phyloP scores from a whole-genome alignment of 1,140 invertebrate species.

The Cotesia chilonis region DNA sequence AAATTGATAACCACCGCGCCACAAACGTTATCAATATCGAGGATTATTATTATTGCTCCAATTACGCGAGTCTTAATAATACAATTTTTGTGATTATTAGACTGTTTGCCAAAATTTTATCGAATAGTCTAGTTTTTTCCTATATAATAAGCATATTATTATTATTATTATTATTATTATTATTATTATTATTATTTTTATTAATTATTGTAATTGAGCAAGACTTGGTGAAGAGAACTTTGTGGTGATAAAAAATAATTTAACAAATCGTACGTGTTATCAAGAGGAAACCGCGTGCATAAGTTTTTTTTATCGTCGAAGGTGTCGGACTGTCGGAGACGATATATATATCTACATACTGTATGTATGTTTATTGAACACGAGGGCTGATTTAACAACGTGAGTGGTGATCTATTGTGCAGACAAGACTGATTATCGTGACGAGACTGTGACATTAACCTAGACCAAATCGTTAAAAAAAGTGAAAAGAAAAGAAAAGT shows the following conservation, averaged over 20 bases:
- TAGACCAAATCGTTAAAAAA: neutral
- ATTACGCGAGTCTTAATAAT: too few species aligned
- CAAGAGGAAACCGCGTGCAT: slow-evolving; percentile 12
- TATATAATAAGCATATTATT: too few species aligned
- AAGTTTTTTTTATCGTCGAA: neutral
- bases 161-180: too few species aligned
- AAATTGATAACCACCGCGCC: slow-evolving; percentile 34
- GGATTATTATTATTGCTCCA: too few species aligned
- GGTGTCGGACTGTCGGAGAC: neutral
- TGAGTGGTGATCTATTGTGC: slow-evolving; percentile 6
- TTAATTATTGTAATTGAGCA: too few species aligned
- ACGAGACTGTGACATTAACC: slow-evolving; percentile 5
- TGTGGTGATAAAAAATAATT: slow-evolving; percentile 6
- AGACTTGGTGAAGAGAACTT: neutral
- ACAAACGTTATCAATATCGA: neutral
- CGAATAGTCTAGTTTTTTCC: too few species aligned
- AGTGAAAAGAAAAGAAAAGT: neutral
- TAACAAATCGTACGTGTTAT: neutral
- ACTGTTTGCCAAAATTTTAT: too few species aligned
- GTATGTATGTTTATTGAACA: neutral
- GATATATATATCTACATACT: neutral
- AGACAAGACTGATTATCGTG: slow-evolving; percentile 12
- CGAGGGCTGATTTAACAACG: neutral
- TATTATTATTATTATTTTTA: too few species aligned
- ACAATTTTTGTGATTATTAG: too few species aligned